Base-by-base conservation (phyloP, 2,888 invertebrate genomes). In the Chymomyza amoena region DNA sequence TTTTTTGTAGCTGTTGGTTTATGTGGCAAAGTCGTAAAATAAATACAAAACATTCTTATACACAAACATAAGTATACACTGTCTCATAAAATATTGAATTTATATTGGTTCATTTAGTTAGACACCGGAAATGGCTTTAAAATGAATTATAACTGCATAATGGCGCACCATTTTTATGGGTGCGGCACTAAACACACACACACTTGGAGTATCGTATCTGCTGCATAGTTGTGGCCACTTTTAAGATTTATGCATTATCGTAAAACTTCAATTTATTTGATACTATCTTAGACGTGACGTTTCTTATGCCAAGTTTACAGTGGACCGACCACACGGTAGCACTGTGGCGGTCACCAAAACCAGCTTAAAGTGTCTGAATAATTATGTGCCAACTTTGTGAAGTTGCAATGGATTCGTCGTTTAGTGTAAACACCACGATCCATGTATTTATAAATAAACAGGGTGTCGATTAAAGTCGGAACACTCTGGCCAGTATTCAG, bases 71-170 rank as follows among this genome's bases (percentile, higher is more conserved):
- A 9, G 32, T 25, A 25, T 25, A 25, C 25, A 25, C 13, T 45
- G 39, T 45, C 67, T 68, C 81, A 73, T 81, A 84, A 82, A 81
- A 75, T 81, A 76, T 80, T 74, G 75, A 84, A 77, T 80, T 81
- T 84, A 84, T 82, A 77, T 80, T 74, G 70, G 80, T 76, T 78
- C 74, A 78, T 80, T 80, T 78, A 71, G 64, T 75, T 72, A 69
- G 78, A 82, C 76, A 69, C 66, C 73, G 80, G 73, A 84, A 81
- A 80, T 70, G 73, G 66, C 78, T 73, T 20, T 57, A 15, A 76
- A 73, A 75, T 81, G 81, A 82, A 73, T 81, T 80, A 82, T 73
- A 81, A 72, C 81, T 76, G 74, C 15, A 18, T 60, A 60, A 36
- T 60, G 36, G 60, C n/a, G 15, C 36, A 32, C 60, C 39, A 39